Evolutionary conservation across 2,113 vertebrate genomes (phyloP).

Genomic region (Polypterus senegalus): DNA sequence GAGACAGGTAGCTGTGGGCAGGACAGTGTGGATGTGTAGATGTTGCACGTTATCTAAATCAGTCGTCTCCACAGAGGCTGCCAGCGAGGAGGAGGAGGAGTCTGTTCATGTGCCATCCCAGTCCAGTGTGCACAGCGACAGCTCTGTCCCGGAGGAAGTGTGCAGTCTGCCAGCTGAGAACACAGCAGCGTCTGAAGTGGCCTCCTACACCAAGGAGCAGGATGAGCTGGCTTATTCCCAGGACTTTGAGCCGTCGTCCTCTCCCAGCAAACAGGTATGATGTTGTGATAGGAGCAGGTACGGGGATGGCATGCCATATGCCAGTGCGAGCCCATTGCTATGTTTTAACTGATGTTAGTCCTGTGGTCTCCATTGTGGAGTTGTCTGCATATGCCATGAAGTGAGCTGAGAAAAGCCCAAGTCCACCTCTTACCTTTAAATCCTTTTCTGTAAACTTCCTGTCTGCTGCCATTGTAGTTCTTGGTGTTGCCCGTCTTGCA

Average conservation of each 20-base stretch:
- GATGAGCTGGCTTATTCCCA: conserved; percentile 55
- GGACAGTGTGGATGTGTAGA: not conserved
- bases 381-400: too few species aligned
- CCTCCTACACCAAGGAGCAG: conserved; percentile 31
- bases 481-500: too few species aligned
- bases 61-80: conserved; percentile 38
- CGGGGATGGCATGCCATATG: too few species aligned
- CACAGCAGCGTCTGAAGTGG: conserved; percentile 31
- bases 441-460: too few species aligned
- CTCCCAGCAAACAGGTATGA: conserved; percentile 48
- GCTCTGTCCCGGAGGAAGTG: conserved; percentile 46
- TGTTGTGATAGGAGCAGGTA: too few species aligned
- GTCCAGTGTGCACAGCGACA: conserved; percentile 59
- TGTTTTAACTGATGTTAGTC: too few species aligned
- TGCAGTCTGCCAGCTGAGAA: conserved; percentile 38
- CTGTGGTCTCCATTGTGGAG: too few species aligned
- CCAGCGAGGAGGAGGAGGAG: conserved; percentile 47
- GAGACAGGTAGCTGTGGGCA: not conserved
- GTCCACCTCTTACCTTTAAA: too few species aligned
- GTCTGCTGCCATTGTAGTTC: too few species aligned
- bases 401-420: too few species aligned
- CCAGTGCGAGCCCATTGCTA: too few species aligned
- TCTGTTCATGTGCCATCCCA: conserved; percentile 34
- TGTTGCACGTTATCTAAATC: not conserved
- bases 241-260: conserved; percentile 53